Base-by-base conservation (phyloP, 2,888 invertebrate genomes). In the Chalcis sispes region DNA sequence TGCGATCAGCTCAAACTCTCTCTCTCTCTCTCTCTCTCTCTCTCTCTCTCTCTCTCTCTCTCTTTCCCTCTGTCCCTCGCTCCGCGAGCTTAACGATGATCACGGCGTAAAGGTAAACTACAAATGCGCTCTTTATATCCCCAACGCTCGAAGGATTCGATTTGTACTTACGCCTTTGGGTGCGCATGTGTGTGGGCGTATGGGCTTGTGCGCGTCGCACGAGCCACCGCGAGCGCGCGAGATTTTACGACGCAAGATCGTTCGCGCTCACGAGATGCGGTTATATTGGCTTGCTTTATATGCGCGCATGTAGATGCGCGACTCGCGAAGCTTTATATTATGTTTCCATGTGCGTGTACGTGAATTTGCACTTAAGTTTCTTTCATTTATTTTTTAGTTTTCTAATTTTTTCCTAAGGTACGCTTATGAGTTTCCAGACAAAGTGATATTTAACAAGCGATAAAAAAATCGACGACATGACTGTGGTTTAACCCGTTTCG, bases 81-180 rank as follows among this genome's bases (percentile, higher is more conserved):
- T 2, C 40, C 42, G n/a, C 56, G 52, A 48, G 82, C 82, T 85
- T 80, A 79, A 79, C 82, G 82, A 79, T 84, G 81, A 85, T 84
- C 85, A 83, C 81, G 81, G 80, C 79, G 80, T 81, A 83, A 83
- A 83, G 81, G 70, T 81, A 77, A 85, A 84, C 83, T 84, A 83
- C 82, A 83, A 85, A 84, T 78, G 81, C 80, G 77, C 78, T 79
- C 77, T 72, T 80, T 79, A 76, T 69, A 36, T 29, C 58, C 50
- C 32, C 29, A n/a, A n/a, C n/a, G n/a, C n/a, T n/a, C n/a, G n/a
- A n/a, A n/a, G n/a, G n/a, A n/a, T n/a, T n/a, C n/a, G n/a, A n/a
- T n/a, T n/a, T n/a, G n/a, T n/a, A n/a, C n/a, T n/a, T n/a, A n/a
- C n/a, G n/a, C n/a, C n/a, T n/a, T n/a, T n/a, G n/a, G n/a, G n/a